Base-by-base conservation (phyloP, 2,113 vertebrate genomes). In the Cyanoderma ruficeps region DNA sequence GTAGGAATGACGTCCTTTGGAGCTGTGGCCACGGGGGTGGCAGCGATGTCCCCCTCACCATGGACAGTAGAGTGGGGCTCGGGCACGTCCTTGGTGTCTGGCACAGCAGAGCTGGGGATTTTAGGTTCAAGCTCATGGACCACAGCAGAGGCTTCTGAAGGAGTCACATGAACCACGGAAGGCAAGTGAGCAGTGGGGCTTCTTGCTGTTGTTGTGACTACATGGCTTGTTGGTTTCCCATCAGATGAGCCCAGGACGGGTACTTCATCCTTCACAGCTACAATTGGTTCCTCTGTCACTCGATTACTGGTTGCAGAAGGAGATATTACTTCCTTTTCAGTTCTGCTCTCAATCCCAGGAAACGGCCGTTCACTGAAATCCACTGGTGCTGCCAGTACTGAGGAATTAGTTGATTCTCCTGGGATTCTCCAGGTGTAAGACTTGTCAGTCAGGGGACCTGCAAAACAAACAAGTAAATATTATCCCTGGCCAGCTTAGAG, bases 391-490 rank as follows among this genome's bases (percentile, higher is more conserved):
- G 69, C 42, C 35, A 44, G 49, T 18, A 70, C 37, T 2, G 97
- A 97, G 37, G 82, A 83, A 71, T 97, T 96, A 46, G 63, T 67
- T 1, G 11, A 49, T 74, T 80, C 94, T 93, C 25, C 94, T 47
- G 50, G 7, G 35, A 68, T 68, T 82, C 61, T 92, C 83, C 61
- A 87, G 39, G 57, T 65, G 49, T 0, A 90, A 61, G 95, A 60
- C 27, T 42, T 80, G 33, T 95, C 95, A 47, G 87, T 52, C 55
- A 93, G 39, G 4, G 97, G 79, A 94, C 87, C 97, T 97, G 65
- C 39, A 93, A 94, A 86, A 76, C 27, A 44, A 81, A 25, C 16
- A 22, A 63, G 39, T 21, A 33, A 77, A 3, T 15, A 44, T 64
- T 72, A 89, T 52, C 28, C 41, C 81, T 78, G 31, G 21, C 25